Evolutionary conservation across 92 coral and sea anemone genomes (phyloP).

Genomic region (Blastomussa wellsi): DNA sequence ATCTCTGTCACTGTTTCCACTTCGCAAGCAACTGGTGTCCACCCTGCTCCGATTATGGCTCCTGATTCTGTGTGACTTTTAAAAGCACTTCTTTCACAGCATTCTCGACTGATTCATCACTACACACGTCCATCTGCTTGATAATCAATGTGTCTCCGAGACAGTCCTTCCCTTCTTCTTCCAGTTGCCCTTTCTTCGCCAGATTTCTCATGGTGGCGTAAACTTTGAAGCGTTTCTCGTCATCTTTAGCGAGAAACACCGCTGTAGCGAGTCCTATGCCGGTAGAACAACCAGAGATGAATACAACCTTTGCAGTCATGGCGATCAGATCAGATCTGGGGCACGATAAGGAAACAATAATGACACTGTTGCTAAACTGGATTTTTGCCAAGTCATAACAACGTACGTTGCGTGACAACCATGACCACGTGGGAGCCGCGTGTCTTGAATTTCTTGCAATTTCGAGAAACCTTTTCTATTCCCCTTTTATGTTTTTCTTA

Average conservation of each 20-base stretch:
- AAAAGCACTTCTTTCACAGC: slow-evolving; percentile 74
- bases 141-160: slow-evolving; percentile 80
- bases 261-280: slow-evolving; percentile 89
- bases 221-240: slow-evolving; percentile 84
- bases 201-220: slow-evolving; percentile 92
- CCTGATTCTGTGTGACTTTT: too few species aligned
- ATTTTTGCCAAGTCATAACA: too few species aligned
- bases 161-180: slow-evolving; percentile 66
- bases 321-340: background rate
- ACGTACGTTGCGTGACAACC: too few species aligned
- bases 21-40: too few species aligned
- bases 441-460: too few species aligned
- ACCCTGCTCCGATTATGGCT: too few species aligned
- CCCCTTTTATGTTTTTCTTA: too few species aligned
- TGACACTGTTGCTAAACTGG: background rate
- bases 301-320: slow-evolving; percentile 67
- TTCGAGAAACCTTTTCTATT: too few species aligned
- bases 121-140: slow-evolving; percentile 80
- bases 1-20: too few species aligned
- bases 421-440: too few species aligned
- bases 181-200: slow-evolving; percentile 71
- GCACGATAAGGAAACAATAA: too few species aligned
- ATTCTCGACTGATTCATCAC: slow-evolving; percentile 78
- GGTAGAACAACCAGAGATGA: slow-evolving; percentile 91
- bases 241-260: slow-evolving; percentile 79